Base-by-base conservation (phyloP, 2,797 vertebrate genomes). In the Rallus crepitans region DNA sequence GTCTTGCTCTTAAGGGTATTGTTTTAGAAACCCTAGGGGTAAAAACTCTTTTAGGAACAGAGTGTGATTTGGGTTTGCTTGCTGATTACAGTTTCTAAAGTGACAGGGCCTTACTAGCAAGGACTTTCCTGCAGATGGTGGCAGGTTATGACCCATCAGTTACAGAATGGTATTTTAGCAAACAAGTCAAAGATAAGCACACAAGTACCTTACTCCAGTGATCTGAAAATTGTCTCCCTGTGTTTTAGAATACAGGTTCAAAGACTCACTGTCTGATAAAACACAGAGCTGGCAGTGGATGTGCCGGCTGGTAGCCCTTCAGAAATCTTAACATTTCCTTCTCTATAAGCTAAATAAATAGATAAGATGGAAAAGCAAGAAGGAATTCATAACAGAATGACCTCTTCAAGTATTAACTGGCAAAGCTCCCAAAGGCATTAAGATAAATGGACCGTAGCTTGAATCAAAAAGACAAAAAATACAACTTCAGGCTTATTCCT, bases 331-430 rank as follows among this genome's bases (percentile, higher is more conserved):
- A 85, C 91, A 64, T 79, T 76, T 48, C 31, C 6, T 91, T 90
- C 10, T 1, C 35, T 52, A 13, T 73, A 90, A 61, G 17, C 56
- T 75, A 64, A 82, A 56, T 75, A 91, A 96, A 91, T 39, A 87
- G 45, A 37, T 48, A 33, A 55, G 52, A 47, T 61, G 48, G 66
- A 81, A 92, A 93, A 95, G 61, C 59, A 89, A 86, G 80, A 56
- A 80, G 56, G 33, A 48, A 50, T 94, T 93, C 64, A 69, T 76
- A 92, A 71, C 39, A 90, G 83, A 93, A 77, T 66, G 52, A 86
- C 69, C 77, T 94, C 61, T 79, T 97, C 52, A 75, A 53, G 96
- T 95, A 93, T 95, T 95, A 95, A 94, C 70, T 78, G 83, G 72
- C 57, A 94, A 77, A 94, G 72, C 25, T 95, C 87, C 81, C 89